Percentiles rank a stretch among this genome's conserved stretches.
phyloP scores from a whole-genome alignment of 2,113 vertebrate genomes.

The Choloepus hoffmanni region DNA sequence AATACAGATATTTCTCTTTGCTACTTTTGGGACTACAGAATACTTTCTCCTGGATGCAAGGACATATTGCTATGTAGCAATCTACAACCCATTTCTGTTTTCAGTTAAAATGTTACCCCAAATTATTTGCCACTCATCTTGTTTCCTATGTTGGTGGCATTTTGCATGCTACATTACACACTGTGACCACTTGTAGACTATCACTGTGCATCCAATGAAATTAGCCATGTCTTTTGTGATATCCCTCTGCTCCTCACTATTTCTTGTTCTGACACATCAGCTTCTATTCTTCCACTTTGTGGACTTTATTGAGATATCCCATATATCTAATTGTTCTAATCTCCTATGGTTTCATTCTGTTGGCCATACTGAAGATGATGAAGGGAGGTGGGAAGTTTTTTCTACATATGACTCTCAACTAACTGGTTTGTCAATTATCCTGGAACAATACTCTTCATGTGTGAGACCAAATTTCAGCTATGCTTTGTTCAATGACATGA shows the following conservation, averaged over 20 bases:
- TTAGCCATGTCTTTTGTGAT: no score
- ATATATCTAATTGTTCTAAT: neutral
- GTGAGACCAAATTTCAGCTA: constrained; percentile 55
- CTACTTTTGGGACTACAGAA: constrained; percentile 50
- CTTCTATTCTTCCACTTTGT: constrained; percentile 63
- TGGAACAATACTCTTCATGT: constrained; percentile 64
- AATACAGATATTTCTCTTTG: constrained; percentile 43
- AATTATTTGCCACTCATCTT: constrained; percentile 43
- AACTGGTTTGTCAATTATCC: constrained; percentile 54
- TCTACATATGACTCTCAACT: constrained; percentile 67
- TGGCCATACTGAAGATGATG: neutral
- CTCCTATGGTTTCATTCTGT: neutral
- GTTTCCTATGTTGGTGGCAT: constrained; percentile 16
- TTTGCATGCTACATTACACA: no score
- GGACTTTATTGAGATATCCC: neutral
- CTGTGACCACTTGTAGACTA: neutral
- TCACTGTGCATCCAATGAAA: constrained; percentile 61
- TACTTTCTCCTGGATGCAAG: constrained; percentile 54
- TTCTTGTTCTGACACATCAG: constrained; percentile 61
- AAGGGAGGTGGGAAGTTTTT: constrained; percentile 57
- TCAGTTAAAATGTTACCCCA: constrained; percentile 56
- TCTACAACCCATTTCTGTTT: constrained; percentile 69
- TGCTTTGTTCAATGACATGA: neutral
- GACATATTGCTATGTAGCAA: constrained; percentile 56
- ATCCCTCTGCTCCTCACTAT: no score